Percentiles rank a stretch among this genome's conserved stretches.
Evolutionary conservation across 2,113 vertebrate species (phyloP).

Genomic region (Crotalus viridis): DNA sequence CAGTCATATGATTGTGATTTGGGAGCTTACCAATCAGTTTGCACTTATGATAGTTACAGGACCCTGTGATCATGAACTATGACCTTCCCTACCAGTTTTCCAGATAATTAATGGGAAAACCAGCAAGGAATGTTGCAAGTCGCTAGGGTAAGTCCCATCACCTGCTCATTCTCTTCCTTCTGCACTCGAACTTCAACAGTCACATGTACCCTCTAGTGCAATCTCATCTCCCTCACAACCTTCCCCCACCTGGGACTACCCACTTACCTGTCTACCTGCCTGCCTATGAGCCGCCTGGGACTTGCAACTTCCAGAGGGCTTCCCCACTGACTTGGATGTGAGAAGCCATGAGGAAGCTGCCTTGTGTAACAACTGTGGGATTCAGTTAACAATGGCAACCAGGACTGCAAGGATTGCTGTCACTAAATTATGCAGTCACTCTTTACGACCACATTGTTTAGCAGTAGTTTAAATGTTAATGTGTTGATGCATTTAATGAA

Average conservation of each 20-base stretch:
- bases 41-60: not conserved
- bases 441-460: not conserved
- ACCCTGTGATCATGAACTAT: too few relatives aligned
- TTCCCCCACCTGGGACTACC: not conserved
- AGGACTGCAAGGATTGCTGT: not conserved
- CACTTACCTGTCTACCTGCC: not conserved
- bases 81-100: not conserved
- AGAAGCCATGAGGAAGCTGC: not conserved
- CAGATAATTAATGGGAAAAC: not conserved
- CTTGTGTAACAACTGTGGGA: not conserved
- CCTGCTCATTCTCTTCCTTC: not conserved
- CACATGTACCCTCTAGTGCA: not conserved
- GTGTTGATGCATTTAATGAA: not conserved
- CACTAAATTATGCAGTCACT: not conserved
- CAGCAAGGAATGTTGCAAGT: not conserved
- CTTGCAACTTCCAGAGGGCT: not conserved
- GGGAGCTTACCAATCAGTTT: not conserved
- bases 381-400: not conserved
- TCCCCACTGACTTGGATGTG: not conserved
- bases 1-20: not conserved
- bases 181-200: not conserved
- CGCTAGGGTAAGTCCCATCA: not conserved
- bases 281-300: not conserved
- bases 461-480: not conserved
- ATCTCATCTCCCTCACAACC: not conserved